Base-by-base conservation (phyloP, 2,888 invertebrate species). In the Leptopterna dolabrata region DNA sequence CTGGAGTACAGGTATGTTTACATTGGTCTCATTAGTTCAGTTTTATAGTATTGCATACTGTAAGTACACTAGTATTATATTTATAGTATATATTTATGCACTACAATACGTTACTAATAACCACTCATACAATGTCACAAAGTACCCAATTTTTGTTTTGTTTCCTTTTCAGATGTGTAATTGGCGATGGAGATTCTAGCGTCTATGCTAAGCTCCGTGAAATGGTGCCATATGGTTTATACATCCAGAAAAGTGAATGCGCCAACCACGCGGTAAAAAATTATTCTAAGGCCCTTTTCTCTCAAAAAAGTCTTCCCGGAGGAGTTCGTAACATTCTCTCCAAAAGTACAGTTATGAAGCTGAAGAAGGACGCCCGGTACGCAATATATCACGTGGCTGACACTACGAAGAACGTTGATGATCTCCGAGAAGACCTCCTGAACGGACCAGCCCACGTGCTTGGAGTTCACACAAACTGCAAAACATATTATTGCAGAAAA, bases 111-210 rank as follows among this genome's bases (percentile, higher is more conserved):
- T n/a, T n/a, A n/a, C n/a, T n/a, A n/a, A n/a, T n/a, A n/a, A n/a
- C n/a, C n/a, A n/a, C n/a, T n/a, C n/a, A n/a, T n/a, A n/a, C n/a
- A n/a, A n/a, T n/a, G n/a, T n/a, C n/a, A n/a, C n/a, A n/a, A n/a
- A n/a, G n/a, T n/a, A n/a, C n/a, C n/a, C 51, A 90, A 91, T 16
- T 91, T 91, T n/a, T n/a, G n/a, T n/a, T n/a, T n/a, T n/a, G n/a
- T n/a, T n/a, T n/a, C n/a, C n/a, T n/a, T n/a, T n/a, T n/a, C n/a
- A n/a, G 91, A 91, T 89, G n/a, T n/a, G n/a, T n/a, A n/a, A n/a
- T n/a, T n/a, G n/a, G n/a, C n/a, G n/a, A n/a, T n/a, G 91, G 91
- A 7, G 92, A 92, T 87, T 90, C 91, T 13, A 91, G 90, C n/a
- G 91, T 91, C 0, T 91, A 90, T 73, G 88, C 89, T 55, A 90